These are phyloP conservation scores for Oenanthe melanoleuca DNA, from an alignment of 2,113 vertebrate species.

Conservation along the genomic window DNA sequence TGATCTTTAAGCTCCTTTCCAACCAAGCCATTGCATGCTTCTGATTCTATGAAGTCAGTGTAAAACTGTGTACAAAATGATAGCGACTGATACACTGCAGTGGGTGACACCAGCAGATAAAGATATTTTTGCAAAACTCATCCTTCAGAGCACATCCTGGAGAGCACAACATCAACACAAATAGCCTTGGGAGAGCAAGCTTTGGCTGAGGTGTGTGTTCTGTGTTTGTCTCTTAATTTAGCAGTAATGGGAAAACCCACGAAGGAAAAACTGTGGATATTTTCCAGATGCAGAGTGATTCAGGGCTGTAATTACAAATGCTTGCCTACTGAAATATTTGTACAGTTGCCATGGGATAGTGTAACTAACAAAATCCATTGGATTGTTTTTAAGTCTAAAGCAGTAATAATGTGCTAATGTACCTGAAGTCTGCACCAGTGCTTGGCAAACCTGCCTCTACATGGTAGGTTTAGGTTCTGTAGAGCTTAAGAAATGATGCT, in stretches of 20 bases:
- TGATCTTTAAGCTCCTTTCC: not conserved
- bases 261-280: not conserved
- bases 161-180: not conserved
- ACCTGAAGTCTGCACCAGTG: not conserved
- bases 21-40: not conserved
- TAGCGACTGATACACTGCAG: not conserved
- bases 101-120: not conserved
- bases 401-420: not conserved
- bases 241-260: not conserved
- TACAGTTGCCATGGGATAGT: not conserved
- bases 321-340: not conserved
- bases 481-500: not conserved
- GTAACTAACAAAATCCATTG: not conserved
- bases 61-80: not conserved
- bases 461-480: not conserved
- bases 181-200: not conserved
- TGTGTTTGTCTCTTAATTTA: not conserved
- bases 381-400: slow-evolving; percentile 14
- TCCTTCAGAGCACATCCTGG: not conserved
- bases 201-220: not conserved
- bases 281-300: not conserved
- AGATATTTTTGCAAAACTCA: not conserved
- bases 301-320: not conserved
- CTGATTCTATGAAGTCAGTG: not conserved
- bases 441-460: not conserved